Conservation (phyloP, 2,113 vertebrate genomes). For the Phyllostomus hastatus region DNA sequence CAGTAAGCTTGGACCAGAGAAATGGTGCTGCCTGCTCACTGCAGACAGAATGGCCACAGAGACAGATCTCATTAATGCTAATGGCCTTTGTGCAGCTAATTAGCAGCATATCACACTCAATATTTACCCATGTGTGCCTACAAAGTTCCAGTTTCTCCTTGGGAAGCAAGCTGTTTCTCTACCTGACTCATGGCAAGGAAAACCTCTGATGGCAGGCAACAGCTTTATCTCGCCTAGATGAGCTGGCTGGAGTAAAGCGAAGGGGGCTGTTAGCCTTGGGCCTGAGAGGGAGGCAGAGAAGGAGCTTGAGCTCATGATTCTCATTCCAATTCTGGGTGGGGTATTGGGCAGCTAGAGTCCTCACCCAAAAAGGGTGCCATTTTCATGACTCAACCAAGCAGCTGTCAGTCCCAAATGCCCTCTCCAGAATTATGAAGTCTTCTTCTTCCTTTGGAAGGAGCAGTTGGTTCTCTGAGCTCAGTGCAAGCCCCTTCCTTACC, state of each 20-base stretch:
- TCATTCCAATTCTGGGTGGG: background rate
- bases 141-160: slow-evolving; percentile 64
- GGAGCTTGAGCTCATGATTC: background rate
- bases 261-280: background rate
- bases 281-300: background rate
- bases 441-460: background rate
- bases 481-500: background rate
- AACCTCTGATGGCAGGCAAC: background rate
- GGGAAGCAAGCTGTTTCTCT: slow-evolving; percentile 54
- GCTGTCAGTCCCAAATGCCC: background rate
- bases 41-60: slow-evolving; percentile 17
- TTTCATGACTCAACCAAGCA: slow-evolving; percentile 5
- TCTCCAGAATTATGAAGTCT: too few species aligned
- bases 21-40: background rate
- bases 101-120: slow-evolving; percentile 66
- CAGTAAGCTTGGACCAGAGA: slow-evolving; percentile 5
- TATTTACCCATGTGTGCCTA: slow-evolving; percentile 69
- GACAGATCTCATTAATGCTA: slow-evolving; percentile 69
- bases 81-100: slow-evolving; percentile 70
- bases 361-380: background rate
- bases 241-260: background rate
- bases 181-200: slow-evolving; percentile 44
- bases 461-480: background rate
- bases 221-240: background rate
- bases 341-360: background rate